Evolutionary conservation across 2,888 invertebrate species (phyloP).

Genomic region (Oithona nana): DNA sequence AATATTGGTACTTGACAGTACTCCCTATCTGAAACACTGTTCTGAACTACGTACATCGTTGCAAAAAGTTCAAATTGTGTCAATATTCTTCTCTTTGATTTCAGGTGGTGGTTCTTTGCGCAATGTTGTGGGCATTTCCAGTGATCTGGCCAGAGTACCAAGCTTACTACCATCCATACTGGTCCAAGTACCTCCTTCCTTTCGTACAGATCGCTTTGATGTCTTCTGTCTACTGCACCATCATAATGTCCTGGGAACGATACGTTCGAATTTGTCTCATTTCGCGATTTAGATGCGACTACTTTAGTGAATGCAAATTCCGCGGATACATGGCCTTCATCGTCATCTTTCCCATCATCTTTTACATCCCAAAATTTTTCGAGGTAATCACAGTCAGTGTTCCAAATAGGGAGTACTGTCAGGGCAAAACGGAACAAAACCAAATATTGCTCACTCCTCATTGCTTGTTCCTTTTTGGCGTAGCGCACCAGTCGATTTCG

Average conservation of each 20-base stretch:
- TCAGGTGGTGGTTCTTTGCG: background rate
- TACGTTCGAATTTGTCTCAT: background rate
- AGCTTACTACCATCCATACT: background rate
- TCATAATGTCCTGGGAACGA: slow-evolving; percentile 1
- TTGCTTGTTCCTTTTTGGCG: too few species aligned
- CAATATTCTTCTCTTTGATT: background rate
- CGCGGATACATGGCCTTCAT: background rate
- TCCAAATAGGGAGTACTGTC: too few species aligned
- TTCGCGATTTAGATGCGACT: background rate
- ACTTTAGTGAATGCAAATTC: background rate
- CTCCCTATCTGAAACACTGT: too few species aligned
- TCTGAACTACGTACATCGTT: too few species aligned
- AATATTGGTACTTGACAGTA: background rate
- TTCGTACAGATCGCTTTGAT: slow-evolving; percentile 1
- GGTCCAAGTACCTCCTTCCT: background rate
- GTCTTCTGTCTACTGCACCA: slow-evolving; percentile 2
- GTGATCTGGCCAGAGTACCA: background rate
- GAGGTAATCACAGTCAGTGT: too few species aligned
- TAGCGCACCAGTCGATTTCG: too few species aligned
- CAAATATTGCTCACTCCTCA: too few species aligned
- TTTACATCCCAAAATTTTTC: slow-evolving; percentile 1
- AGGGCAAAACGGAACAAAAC: too few species aligned
- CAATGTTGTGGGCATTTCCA: background rate
- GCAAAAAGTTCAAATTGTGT: too few species aligned
- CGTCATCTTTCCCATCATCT: slow-evolving; percentile 1